Base-by-base conservation (phyloP, 2,888 invertebrate species). In the Acanthosepion pharaonis region DNA sequence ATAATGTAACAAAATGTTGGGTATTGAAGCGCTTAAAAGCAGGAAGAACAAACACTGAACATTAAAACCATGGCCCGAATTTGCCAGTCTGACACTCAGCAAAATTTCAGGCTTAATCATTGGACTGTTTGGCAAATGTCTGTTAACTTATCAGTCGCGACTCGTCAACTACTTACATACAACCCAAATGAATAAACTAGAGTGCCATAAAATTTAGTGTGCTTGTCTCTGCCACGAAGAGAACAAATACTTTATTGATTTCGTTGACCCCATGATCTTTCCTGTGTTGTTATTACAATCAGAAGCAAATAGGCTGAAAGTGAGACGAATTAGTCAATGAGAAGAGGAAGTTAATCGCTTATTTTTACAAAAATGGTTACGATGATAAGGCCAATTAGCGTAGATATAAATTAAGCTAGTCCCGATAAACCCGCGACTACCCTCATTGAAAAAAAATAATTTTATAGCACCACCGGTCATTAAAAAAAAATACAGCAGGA, bases 191-290 rank as follows among this genome's bases (percentile, higher is more conserved):
- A 9, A 78, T 18, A 4, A 25, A n/a, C n/a, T 8, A 78, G 78
- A n/a, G n/a, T 78, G 15, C n/a, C n/a, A 78, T 78, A 78, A n/a
- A n/a, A n/a, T 59, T 59, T 59, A 23, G 20, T 59, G 59, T 51
- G 51, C 51, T 78, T 33, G n/a, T n/a, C n/a, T 3, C 3, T 5
- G 18, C n/a, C 20, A 18, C 28, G n/a, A 78, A n/a, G 20, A n/a
- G 5, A 78, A 33, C n/a, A 78, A n/a, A n/a, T 6, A 11, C 78
- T 15, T 78, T 78, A 78, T 78, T 78, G 78, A 78, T 78, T 78
- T 78, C 78, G 78, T 78, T 78, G n/a, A 78, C 78, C 59, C 78
- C 78, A 78, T 78, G 78, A 78, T 78, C 78, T 78, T 78, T 78
- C 33, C 78, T n/a, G n/a, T 64, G 64, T 64, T 78, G 33, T 78